phyloP scores from a whole-genome alignment of 2,888 invertebrate species.

The Nineta flava region DNA sequence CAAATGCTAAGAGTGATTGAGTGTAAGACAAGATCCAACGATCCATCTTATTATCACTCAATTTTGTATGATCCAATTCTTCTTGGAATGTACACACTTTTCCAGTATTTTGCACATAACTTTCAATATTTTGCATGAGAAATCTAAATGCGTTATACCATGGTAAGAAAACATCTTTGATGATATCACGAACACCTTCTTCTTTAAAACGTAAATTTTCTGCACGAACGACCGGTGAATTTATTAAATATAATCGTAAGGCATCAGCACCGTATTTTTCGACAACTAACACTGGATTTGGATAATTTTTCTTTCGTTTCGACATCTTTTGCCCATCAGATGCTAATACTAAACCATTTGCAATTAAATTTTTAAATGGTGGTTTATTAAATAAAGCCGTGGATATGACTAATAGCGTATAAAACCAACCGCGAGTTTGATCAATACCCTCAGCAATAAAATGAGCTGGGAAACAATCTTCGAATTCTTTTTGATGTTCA shows the following conservation, averaged over 20 bases:
- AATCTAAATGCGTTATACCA: slow-evolving; percentile 94
- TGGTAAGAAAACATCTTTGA: slow-evolving; percentile 95
- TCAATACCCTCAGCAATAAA: slow-evolving; percentile 99
- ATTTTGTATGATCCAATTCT: slow-evolving; percentile 10
- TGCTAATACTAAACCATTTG: slow-evolving; percentile 91
- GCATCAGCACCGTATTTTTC: slow-evolving; percentile 95
- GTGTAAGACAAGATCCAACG: slow-evolving; percentile 94
- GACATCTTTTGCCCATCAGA: slow-evolving; percentile 99
- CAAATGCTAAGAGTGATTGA: slow-evolving; percentile 77
- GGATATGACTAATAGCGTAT: slow-evolving; percentile 91
- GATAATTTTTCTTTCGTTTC: slow-evolving; percentile 96
- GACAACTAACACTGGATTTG: slow-evolving; percentile 85
- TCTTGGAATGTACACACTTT: slow-evolving; percentile 25
- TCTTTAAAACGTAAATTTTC: slow-evolving; percentile 95
- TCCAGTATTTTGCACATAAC: slow-evolving; percentile 47
- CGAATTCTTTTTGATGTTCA: slow-evolving; percentile 75
- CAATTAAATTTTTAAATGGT: slow-evolving; percentile 95
- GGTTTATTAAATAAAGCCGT: slow-evolving; percentile 91
- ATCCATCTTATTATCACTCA: slow-evolving; percentile 73
- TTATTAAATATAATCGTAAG: slow-evolving; percentile 84
- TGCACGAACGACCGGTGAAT: slow-evolving; percentile 94
- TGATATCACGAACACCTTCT: slow-evolving; percentile 87
- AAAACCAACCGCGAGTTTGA: slow-evolving; percentile 98
- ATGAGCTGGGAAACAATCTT: slow-evolving; percentile 89
- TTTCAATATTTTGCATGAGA: slow-evolving; percentile 81